Base-by-base conservation (phyloP, 2,888 invertebrate species). In the Megalurothrips usitatus region DNA sequence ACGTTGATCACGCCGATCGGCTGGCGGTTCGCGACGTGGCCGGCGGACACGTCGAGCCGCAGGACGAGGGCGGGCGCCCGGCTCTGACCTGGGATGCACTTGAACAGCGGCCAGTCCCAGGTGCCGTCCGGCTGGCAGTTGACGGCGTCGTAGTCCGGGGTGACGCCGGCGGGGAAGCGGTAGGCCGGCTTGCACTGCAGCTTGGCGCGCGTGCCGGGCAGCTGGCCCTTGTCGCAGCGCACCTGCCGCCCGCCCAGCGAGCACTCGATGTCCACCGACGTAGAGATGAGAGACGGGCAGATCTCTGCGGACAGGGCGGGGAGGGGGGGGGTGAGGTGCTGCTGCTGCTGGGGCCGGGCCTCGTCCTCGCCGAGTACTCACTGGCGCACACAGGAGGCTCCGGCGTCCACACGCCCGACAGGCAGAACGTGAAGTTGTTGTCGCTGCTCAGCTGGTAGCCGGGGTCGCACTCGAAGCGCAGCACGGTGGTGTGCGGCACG, bases 121-220 rank as follows among this genome's bases (percentile, higher is more conserved):
- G 82, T 78, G 78, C 85, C 86, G 49, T 84, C 83, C 63, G 83
- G 80, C 34, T 83, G 83, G 79, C 85, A 85, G 23, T 81, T 83
- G 80, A 85, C 81, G 80, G 84, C 83, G 80, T 84, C 83, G 83
- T 85, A 85, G 34, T 80, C 84, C n/a, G 85, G 85, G 82, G 85
- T 85, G 80, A 84, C 84, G 63, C 84, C 83, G 78, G 84, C 82
- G 19, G 84, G 82, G 79, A 85, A 82, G 81, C 84, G 84, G 83
- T 85, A 85, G 68, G 84, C 84, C 78, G 83, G 82, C 82, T 85
- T 86, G 83, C 85, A 86, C 34, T 83, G 81, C 75, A 86, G 82
- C 79, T 80, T 82, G 79, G 85, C 86, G 47, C 82, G 83, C 23
- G 85, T 85, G 63, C 84, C 85, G n/a, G 84, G 84, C 48, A 82